Evolutionary conservation across 2,113 vertebrate species (phyloP), one percentile per base, ranked within the genome.

Genomic region (Himantopus leucocephalus): DNA sequence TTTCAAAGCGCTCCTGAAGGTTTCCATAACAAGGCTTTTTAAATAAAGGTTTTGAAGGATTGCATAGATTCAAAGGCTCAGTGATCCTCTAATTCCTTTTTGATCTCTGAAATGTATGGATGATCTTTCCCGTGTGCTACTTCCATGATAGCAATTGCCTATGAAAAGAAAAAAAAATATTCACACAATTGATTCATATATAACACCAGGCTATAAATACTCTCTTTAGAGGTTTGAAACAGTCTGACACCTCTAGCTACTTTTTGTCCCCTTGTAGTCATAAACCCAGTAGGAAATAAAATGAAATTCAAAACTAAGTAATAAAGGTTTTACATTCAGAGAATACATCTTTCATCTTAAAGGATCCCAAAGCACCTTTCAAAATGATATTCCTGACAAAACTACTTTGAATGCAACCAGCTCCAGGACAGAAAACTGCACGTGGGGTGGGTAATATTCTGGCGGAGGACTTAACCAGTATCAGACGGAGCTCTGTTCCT

Each of bases 91-190:
- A 99, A 98, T 95, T 99, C 98, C 90, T 98, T 98, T 91, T 97
- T 98, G 96, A 99, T 97, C 96, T 99, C 99, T 48, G 95, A 97
- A 94, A 99, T 87, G 94, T 99, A 99, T 18, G 96, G 96, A 94
- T 99, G 99, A 94, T 99, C 98, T 94, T 99, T 99, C 89, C 99
- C 99, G 22, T 99, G 99, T 82, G 98, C 98, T 78, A 99, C 98
- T 96, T 99, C 99, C 99, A 99, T 99, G 96, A 99, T 99, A 71
- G 98, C 98, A 59, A 99, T 96, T 59, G 99, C 99, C 99, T 99
- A 97, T 59, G 92, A 85, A 85, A 98, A 87, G 89, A 76, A 95
- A 90, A 37, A 37, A 68, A 76, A 55, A 79, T 58, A 93, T 88
- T 94, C 96, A 91, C 62, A 96, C 96, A 98, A 97, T 97, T 90